Evolutionary conservation across 2,797 vertebrate genomes (phyloP).

Genomic region (Cottoperca gobio): DNA sequence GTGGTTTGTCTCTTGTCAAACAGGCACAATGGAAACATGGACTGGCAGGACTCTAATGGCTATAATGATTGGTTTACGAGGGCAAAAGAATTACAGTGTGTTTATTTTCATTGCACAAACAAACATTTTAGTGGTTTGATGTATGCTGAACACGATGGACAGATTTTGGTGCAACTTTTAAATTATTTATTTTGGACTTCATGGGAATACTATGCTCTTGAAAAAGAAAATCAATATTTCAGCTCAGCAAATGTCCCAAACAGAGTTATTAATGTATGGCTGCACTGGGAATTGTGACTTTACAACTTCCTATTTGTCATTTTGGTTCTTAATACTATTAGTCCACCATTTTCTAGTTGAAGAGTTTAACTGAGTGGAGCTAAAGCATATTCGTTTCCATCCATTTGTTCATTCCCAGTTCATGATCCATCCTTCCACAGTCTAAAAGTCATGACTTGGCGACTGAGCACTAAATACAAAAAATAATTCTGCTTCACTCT

Average conservation of each 20-base stretch:
- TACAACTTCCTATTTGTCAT: conserved; percentile 57
- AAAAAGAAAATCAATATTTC: conserved; percentile 55
- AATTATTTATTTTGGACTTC: conserved; percentile 36
- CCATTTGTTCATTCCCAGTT: conserved; percentile 45
- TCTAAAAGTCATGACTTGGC: conserved; percentile 49
- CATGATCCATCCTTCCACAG: conserved; percentile 34
- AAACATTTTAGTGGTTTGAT: conserved; percentile 5
- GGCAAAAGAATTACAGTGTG: not conserved
- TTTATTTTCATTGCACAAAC: conserved; percentile 11
- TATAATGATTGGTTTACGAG: conserved; percentile 1
- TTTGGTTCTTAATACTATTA: conserved; percentile 49
- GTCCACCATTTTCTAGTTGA: conserved; percentile 41
- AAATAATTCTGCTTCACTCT: conserved; percentile 35
- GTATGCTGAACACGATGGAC: conserved; percentile 12
- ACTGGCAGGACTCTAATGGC: conserved; percentile 1
- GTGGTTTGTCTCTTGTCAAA: conserved; percentile 4
- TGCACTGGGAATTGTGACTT: conserved; percentile 29
- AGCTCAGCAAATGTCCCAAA: conserved; percentile 46
- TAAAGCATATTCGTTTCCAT: conserved; percentile 41
- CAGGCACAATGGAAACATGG: not conserved
- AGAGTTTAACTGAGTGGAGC: conserved; percentile 45
- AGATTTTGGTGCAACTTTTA: conserved; percentile 26
- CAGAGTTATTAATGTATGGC: conserved; percentile 51
- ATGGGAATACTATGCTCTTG: conserved; percentile 21
- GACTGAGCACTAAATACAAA: conserved; percentile 49